phyloP scores from a whole-genome alignment of 2,888 invertebrate genomes.

The Dendrolimus houi region DNA sequence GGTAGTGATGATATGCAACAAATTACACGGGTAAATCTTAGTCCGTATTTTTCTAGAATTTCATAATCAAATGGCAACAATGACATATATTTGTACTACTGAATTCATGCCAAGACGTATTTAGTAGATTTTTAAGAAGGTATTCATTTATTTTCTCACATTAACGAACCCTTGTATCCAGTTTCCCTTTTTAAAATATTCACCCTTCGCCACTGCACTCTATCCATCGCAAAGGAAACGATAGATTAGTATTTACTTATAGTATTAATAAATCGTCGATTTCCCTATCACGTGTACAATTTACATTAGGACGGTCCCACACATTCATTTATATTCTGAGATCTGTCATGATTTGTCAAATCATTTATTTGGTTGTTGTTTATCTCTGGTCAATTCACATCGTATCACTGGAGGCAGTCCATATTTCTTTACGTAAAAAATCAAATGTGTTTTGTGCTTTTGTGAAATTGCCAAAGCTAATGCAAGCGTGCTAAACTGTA shows the following conservation, averaged over 20 bases:
- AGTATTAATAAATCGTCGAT: constrained; percentile 43
- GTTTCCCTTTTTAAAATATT: no score
- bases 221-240: not conserved
- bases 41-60: no score
- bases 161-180: no score
- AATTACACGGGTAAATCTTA: no score
- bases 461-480: constrained; percentile 10
- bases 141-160: no score
- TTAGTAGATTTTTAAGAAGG: no score
- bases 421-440: constrained; percentile 4
- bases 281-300: constrained; percentile 58
- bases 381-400: constrained; percentile 50
- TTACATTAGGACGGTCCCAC: constrained; percentile 73
- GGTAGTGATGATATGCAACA: no score
- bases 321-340: constrained; percentile 58
- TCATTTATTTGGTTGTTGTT: constrained; percentile 36
- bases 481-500: constrained; percentile 17
- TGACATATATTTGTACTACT: no score
- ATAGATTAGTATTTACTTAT: constrained; percentile 16
- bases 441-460: constrained; percentile 7
- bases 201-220: not conserved
- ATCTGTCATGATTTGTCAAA: constrained; percentile 48
- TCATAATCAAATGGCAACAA: no score
- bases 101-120: no score
- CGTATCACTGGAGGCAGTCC: constrained; percentile 48